Conservation (phyloP, 1,140 invertebrate species). For the Apis cerana region DNA sequence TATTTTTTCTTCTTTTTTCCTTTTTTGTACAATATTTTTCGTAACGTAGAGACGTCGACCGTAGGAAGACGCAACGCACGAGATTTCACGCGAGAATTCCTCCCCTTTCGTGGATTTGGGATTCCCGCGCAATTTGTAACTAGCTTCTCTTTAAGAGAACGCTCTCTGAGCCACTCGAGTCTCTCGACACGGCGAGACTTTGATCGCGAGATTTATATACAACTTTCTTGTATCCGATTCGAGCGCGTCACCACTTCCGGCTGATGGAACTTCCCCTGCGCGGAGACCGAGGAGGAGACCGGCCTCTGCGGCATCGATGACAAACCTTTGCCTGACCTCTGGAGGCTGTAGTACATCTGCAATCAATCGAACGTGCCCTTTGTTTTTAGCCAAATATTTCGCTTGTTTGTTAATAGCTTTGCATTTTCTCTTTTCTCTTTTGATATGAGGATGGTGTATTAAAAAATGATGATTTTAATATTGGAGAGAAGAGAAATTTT, state of each 20-base stretch:
- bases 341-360: constrained; percentile 86
- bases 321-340: constrained; percentile 84
- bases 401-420: neutral
- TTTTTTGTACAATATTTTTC: constrained; percentile 53
- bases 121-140: neutral
- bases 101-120: neutral
- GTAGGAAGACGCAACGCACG: constrained; percentile 41
- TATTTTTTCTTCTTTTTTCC: neutral
- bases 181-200: constrained; percentile 22
- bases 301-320: constrained; percentile 79
- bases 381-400: neutral
- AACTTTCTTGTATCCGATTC: constrained; percentile 92
- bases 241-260: constrained; percentile 91
- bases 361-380: constrained; percentile 36
- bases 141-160: neutral
- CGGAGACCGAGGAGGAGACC: constrained; percentile 73
- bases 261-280: constrained; percentile 81
- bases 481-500: too few species aligned
- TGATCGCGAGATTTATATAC: constrained; percentile 85
- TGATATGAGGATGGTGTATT: too few species aligned
- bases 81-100: neutral
- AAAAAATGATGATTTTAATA: too few species aligned
- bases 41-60: constrained; percentile 17
- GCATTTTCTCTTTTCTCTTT: too few species aligned
- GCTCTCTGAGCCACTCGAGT: neutral